phyloP scores from a whole-genome alignment of 2,888 invertebrate genomes.

The Ennomos fuscantarius region DNA sequence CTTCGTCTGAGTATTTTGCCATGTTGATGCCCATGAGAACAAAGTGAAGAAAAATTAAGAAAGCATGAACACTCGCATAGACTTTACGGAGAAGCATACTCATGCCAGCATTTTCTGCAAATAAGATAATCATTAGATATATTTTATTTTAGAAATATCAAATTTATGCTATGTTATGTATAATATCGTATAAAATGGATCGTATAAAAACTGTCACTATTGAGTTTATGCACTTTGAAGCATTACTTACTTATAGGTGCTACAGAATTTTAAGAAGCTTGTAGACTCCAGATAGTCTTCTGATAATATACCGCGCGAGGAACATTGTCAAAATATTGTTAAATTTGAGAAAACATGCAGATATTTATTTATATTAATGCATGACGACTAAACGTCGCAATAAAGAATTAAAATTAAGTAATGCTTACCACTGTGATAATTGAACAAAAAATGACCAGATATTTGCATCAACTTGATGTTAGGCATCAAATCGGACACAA shows the following conservation, averaged over 20 bases:
- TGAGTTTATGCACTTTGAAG: no score
- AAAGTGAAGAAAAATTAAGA: slow-evolving; percentile 87
- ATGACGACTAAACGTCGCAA: no score
- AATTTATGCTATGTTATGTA: not conserved
- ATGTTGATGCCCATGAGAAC: slow-evolving; percentile 87
- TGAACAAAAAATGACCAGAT: slow-evolving; percentile 92
- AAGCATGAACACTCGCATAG: slow-evolving; percentile 86
- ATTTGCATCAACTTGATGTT: slow-evolving; percentile 92
- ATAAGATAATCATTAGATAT: not conserved
- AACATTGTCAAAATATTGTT: no score
- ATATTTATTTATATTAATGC: no score
- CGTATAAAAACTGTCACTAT: no score
- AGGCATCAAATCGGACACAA: slow-evolving; percentile 94
- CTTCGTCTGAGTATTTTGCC: slow-evolving; percentile 89
- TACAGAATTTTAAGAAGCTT: no score
- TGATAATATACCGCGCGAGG: no score
- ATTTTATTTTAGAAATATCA: not conserved
- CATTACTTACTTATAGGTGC: no score
- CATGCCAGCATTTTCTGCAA: slow-evolving; percentile 71
- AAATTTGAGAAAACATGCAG: no score
- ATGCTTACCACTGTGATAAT: slow-evolving; percentile 89
- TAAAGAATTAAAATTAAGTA: not conserved
- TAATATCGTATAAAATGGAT: not conserved
- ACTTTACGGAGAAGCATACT: slow-evolving; percentile 85
- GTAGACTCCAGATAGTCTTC: no score